Percentiles rank a stretch among this genome's conserved stretches.
Conservation (phyloP, 2,888 invertebrate species). For the Calephelis perditalis region DNA sequence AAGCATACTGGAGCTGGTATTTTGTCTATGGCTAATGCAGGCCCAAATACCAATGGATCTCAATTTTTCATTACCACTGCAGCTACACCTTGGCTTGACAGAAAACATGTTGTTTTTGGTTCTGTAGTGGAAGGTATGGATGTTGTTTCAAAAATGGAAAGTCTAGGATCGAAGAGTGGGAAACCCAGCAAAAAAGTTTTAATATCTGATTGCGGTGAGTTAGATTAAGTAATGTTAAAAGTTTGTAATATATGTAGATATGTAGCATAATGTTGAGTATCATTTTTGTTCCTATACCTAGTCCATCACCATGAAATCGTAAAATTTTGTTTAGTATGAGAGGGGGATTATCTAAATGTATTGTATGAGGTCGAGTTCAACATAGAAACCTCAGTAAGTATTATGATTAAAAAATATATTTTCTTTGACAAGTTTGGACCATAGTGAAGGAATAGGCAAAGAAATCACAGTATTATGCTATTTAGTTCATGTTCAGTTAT, state of each 20-base stretch:
- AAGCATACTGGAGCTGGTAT: slow-evolving; percentile 94
- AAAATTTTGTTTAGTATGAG: no score
- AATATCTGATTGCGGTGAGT: slow-evolving; percentile 90
- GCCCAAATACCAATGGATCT: slow-evolving; percentile 96
- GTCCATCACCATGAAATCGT: neutral
- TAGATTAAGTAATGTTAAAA: slow-evolving; percentile 49
- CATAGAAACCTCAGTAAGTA: no score
- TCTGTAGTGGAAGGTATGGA: slow-evolving; percentile 94
- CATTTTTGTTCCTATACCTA: neutral
- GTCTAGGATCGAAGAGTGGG: slow-evolving; percentile 88
- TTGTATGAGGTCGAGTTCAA: no score
- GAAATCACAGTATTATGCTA: no score
- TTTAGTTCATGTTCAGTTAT: no score
- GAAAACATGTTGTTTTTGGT: slow-evolving; percentile 97
- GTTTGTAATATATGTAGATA: slow-evolving; percentile 20
- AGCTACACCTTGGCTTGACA: slow-evolving; percentile 95
- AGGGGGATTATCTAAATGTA: no score
- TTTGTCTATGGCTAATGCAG: slow-evolving; percentile 97
- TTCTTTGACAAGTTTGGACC: no score
- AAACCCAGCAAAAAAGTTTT: slow-evolving; percentile 90
- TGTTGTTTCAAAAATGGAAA: slow-evolving; percentile 91
- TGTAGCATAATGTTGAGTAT: neutral
- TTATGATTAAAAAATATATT: no score
- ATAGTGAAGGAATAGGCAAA: no score
- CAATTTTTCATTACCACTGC: slow-evolving; percentile 98